Conservation (phyloP, 2,113 vertebrate species). For the Pollachius pollachius region DNA sequence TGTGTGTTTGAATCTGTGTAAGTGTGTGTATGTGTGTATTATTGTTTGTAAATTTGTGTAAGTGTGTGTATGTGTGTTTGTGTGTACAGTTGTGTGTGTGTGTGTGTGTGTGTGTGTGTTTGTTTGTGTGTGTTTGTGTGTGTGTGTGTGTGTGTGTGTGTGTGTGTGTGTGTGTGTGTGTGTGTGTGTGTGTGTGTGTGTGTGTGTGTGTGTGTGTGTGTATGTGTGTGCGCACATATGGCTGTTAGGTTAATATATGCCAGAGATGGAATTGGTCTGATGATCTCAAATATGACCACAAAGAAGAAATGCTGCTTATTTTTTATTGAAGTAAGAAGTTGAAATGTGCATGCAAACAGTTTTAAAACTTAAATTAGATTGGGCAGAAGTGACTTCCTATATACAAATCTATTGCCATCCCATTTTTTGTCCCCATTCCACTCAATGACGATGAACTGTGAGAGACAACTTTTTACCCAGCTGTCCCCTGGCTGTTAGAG, state of each 20-base stretch:
- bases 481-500: slow-evolving; percentile 49
- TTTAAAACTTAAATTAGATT: not conserved
- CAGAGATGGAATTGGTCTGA: slow-evolving; percentile 12
- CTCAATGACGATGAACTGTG: slow-evolving; percentile 44
- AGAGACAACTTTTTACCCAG: slow-evolving; percentile 50
- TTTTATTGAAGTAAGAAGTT: slow-evolving; percentile 22
- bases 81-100: slow-evolving; percentile 1
- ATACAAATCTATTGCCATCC: too few relatives aligned
- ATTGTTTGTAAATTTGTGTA: slow-evolving; percentile 6
- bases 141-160: slow-evolving; percentile 12
- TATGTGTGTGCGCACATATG: too few relatives aligned
- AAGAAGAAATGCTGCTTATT: slow-evolving; percentile 19
- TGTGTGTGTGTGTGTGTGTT: too few relatives aligned
- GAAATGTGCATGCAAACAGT: slow-evolving; percentile 1
- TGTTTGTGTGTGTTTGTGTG: not conserved
- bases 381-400: slow-evolving; percentile 14
- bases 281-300: slow-evolving; percentile 3
- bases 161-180: slow-evolving; percentile 29
- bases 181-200: not conserved
- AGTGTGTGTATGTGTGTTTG: slow-evolving; percentile 6
- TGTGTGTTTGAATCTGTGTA: slow-evolving; percentile 15
- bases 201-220: slow-evolving; percentile 9
- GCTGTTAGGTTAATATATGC: too few relatives aligned
- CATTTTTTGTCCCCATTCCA: too few relatives aligned
- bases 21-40: not conserved